Evolutionary conservation across 2,113 vertebrate species (phyloP), one percentile per base, ranked within the genome.

Genomic region (Pseudorectes ferrugineus): DNA sequence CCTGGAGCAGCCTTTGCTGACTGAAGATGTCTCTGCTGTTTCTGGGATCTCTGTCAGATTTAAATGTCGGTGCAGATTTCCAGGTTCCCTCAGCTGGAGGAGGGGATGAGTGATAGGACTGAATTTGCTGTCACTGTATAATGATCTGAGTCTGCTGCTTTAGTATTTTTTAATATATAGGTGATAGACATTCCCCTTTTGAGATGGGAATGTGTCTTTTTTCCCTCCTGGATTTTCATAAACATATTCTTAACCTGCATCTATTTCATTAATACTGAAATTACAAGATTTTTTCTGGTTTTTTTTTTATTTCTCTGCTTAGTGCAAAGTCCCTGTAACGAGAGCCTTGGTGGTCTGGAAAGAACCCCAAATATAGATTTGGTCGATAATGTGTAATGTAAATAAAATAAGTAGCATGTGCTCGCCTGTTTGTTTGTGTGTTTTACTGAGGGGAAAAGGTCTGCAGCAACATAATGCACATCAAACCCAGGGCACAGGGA

Each of bases 341-440:
- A 91, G 94, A 97, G 79, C 88, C 97, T 97, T 96, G 88, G 67
- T 99, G 98, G 98, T 99, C 98, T 98, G 98, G 98, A 98, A 99
- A 96, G 74, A 97, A 93, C 92, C 98, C 97, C 98, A 98, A 91
- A 90, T 96, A 67, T 16, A 91, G 96, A 96, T 98, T 98, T 97
- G 98, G 93, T 97, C 97, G 97, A 98, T 98, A 97, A 97, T 97
- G 95, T 96, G 97, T 97, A 99, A 99, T 98, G 96, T 98, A 98
- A 98, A 99, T 98, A 98, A 98, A 99, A 98, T 99, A 99, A 99
- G 98, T 92, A 97, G 98, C 73, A 96, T 98, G 98, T 96, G 97
- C 89, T 76, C 95, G 96, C 84, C 85, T 81, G 80, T 36, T 93
- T 95, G 62, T 95, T 91, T 96, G 92, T 82, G 96, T 95, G 78